A percentile compares a stretch with the other conserved stretches of the same genome.
phyloP scores from a whole-genome alignment of 2,113 vertebrate genomes.

The Gasterosteus aculeatus region DNA sequence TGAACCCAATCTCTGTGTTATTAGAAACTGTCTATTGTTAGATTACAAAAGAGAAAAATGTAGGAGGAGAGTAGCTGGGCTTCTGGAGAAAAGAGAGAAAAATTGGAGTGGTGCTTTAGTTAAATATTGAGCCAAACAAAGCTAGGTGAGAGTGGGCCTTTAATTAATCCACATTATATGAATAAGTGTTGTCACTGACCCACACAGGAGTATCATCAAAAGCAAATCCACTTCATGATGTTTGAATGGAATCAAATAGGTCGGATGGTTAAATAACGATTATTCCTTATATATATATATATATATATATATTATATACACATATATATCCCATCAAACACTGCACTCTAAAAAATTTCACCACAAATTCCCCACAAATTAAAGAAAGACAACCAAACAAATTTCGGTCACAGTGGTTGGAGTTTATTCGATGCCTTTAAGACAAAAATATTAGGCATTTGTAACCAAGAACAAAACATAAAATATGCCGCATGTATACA shows the following conservation, averaged over 20 bases:
- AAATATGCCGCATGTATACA: too few relatives aligned
- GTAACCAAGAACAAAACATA: too few relatives aligned
- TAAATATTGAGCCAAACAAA: slow-evolving; percentile 63
- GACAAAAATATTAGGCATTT: too few relatives aligned
- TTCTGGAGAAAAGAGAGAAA: background rate
- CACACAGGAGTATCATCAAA: slow-evolving; percentile 36
- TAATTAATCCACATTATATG: slow-evolving; percentile 36
- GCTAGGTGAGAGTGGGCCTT: slow-evolving; percentile 37
- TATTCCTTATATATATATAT: too few relatives aligned
- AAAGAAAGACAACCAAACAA: too few relatives aligned
- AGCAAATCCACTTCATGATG: slow-evolving; percentile 21
- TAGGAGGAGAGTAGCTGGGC: background rate
- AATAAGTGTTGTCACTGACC: slow-evolving; percentile 42
- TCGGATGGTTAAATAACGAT: slow-evolving; percentile 11
- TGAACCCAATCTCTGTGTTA: slow-evolving; percentile 25
- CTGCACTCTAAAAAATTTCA: too few relatives aligned
- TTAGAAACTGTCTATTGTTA: slow-evolving; percentile 29
- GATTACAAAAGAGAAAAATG: slow-evolving; percentile 16
- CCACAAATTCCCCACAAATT: too few relatives aligned
- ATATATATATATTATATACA: too few relatives aligned
- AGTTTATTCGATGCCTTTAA: too few relatives aligned
- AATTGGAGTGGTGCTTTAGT: slow-evolving; percentile 14
- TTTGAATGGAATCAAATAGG: slow-evolving; percentile 39
- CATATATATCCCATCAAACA: slow-evolving; percentile 4
- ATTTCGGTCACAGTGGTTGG: too few relatives aligned